Evolutionary conservation across 2,888 invertebrate genomes (phyloP).

Genomic region (Scaptomyza polygonia): DNA sequence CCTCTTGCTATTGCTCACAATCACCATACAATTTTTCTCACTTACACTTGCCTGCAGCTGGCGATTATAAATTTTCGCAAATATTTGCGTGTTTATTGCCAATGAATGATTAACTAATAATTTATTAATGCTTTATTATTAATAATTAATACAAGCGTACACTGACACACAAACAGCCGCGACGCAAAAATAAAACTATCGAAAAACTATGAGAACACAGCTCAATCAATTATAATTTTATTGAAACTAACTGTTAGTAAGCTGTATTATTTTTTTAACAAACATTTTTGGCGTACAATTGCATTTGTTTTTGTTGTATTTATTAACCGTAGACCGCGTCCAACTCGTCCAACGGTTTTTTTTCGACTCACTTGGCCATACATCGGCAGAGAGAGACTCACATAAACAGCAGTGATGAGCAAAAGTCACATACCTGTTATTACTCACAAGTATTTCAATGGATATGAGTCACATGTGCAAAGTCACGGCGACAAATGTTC

Average conservation of each 20-base stretch:
- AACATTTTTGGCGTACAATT: constrained; percentile 45
- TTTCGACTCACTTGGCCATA: constrained; percentile 53
- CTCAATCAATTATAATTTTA: constrained; percentile 23
- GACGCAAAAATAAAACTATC: constrained; percentile 20
- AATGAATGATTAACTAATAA: constrained; percentile 58
- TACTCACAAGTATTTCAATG: constrained; percentile 7
- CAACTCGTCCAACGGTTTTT: constrained; percentile 62
- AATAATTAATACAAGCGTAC: constrained; percentile 44
- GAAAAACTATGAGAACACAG: constrained; percentile 16
- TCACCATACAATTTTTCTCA: constrained; percentile 35
- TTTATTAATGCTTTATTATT: constrained; percentile 38
- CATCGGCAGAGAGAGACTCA: constrained; percentile 42
- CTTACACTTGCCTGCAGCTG: constrained; percentile 70
- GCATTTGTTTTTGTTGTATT: constrained; percentile 34
- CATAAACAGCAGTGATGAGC: constrained; percentile 40
- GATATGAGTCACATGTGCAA: neutral
- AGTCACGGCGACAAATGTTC: neutral
- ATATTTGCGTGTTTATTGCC: constrained; percentile 56
- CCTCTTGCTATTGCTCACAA: constrained; percentile 6
- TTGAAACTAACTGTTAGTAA: constrained; percentile 42
- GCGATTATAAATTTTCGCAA: constrained; percentile 56
- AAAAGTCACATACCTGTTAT: constrained; percentile 11
- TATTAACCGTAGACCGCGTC: constrained; percentile 59
- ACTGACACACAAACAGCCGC: constrained; percentile 23
- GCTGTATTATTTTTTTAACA: constrained; percentile 50